These are phyloP conservation scores for Ichneumoninae sp. DNA, from an alignment of 2,888 invertebrate species.

Conservation along the genomic window DNA sequence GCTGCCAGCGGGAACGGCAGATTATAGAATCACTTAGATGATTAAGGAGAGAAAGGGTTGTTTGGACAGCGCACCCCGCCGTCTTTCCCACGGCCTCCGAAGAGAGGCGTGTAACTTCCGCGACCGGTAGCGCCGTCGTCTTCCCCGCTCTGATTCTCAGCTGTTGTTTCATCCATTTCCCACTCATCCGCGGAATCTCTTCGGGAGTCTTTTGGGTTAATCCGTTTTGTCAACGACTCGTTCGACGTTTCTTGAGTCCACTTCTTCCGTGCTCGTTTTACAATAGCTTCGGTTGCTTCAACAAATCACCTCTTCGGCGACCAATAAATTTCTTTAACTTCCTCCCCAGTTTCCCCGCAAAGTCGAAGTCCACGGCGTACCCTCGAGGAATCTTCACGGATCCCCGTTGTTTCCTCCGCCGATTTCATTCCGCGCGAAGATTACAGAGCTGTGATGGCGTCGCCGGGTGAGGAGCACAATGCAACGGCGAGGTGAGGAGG, in stretches of 20 bases:
- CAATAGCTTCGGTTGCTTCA: background rate
- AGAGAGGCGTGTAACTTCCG: conserved; percentile 50
- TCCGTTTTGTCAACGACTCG: conserved; percentile 83
- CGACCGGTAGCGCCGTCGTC: conserved; percentile 44
- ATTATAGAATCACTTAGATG: conserved; percentile 84
- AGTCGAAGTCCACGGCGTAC: too few relatives aligned
- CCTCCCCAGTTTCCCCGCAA: too few relatives aligned
- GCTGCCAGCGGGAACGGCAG: conserved; percentile 57
- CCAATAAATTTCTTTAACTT: too few relatives aligned
- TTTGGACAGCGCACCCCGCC: conserved; percentile 80
- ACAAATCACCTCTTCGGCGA: too few relatives aligned
- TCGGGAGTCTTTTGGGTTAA: conserved; percentile 73
- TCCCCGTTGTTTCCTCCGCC: background rate
- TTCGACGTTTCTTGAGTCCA: conserved; percentile 72
- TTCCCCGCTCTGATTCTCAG: conserved; percentile 44
- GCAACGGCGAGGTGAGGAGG: conserved; percentile 27
- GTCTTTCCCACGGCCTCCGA: conserved; percentile 61
- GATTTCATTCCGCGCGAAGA: conserved; percentile 4
- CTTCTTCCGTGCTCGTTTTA: background rate
- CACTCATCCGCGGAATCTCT: conserved; percentile 35
- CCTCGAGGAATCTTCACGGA: conserved; percentile 4
- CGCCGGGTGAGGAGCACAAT: conserved; percentile 24
- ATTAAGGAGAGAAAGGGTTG: conserved; percentile 84
- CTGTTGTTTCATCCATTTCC: conserved; percentile 24
- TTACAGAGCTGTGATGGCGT: conserved; percentile 38